Conservation (phyloP, 2,797 vertebrate genomes). For the Pipistrellus pygmaeus region DNA sequence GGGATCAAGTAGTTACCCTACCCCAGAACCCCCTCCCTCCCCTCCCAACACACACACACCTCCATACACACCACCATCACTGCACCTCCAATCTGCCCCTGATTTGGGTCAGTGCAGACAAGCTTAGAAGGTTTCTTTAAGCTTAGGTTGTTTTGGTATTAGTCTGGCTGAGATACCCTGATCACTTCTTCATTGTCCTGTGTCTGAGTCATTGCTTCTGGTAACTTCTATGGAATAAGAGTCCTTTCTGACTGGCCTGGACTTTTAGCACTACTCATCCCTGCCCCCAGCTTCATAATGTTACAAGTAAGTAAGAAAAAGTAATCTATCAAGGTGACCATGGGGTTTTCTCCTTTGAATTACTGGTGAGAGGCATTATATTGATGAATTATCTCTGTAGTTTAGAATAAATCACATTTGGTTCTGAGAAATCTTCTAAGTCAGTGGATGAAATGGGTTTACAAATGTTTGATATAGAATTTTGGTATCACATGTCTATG, state of each 20-base stretch:
- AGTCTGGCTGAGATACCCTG: not conserved
- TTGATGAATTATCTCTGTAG: not conserved
- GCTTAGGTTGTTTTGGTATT: not conserved
- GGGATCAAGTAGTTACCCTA: not conserved
- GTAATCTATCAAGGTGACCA: not conserved
- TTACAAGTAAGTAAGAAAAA: not conserved
- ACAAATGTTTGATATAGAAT: conserved; percentile 5
- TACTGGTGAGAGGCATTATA: not conserved
- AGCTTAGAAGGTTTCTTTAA: not conserved
- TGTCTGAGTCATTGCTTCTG: not conserved
- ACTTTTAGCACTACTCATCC: not conserved
- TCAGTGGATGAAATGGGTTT: not conserved
- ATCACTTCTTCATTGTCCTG: not conserved
- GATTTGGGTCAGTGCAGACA: not conserved
- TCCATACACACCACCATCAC: no score
- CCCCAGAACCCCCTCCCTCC: no score
- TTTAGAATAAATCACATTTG: not conserved
- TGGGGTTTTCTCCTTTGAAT: not conserved
- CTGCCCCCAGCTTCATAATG: not conserved
- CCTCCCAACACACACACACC: no score
- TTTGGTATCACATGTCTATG: not conserved
- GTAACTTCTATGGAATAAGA: not conserved
- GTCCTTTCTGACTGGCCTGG: not conserved
- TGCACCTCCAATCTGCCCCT: no score
- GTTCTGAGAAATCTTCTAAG: not conserved